phyloP scores from a whole-genome alignment of 2,888 invertebrate species.

The Papilio demoleus region DNA sequence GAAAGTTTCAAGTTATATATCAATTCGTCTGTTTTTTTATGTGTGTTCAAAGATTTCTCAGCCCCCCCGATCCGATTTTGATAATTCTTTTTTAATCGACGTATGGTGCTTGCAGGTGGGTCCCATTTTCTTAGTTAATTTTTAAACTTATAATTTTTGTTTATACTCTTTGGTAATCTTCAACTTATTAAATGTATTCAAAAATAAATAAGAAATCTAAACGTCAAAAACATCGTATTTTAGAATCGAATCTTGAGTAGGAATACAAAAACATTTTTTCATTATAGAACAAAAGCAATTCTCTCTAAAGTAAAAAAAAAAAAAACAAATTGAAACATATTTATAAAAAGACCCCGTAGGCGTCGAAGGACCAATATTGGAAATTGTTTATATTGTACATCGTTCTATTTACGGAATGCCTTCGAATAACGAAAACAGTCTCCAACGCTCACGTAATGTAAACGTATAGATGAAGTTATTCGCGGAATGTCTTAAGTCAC shows the following conservation, averaged over 20 bases:
- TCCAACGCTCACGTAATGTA: constrained; percentile 35
- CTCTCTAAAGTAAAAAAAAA: constrained; percentile 21
- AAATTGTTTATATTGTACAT: constrained; percentile 39
- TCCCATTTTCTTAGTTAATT: too few species aligned
- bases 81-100: too few species aligned
- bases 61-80: too few species aligned
- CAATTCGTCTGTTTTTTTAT: too few species aligned
- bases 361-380: constrained; percentile 30
- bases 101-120: too few species aligned
- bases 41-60: too few species aligned
- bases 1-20: too few species aligned
- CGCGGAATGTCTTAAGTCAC: constrained; percentile 41
- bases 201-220: neutral
- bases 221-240: too few species aligned
- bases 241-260: neutral
- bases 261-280: neutral
- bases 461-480: constrained; percentile 34
- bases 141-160: too few species aligned
- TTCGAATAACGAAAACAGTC: constrained; percentile 36
- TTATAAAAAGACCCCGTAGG: constrained; percentile 28
- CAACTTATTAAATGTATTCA: neutral
- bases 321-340: constrained; percentile 14
- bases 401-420: constrained; percentile 36
- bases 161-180: neutral
- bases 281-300: constrained; percentile 26